Evolutionary conservation across 2,797 vertebrate species (phyloP).

Genomic region (Loriculus beryllinus): DNA sequence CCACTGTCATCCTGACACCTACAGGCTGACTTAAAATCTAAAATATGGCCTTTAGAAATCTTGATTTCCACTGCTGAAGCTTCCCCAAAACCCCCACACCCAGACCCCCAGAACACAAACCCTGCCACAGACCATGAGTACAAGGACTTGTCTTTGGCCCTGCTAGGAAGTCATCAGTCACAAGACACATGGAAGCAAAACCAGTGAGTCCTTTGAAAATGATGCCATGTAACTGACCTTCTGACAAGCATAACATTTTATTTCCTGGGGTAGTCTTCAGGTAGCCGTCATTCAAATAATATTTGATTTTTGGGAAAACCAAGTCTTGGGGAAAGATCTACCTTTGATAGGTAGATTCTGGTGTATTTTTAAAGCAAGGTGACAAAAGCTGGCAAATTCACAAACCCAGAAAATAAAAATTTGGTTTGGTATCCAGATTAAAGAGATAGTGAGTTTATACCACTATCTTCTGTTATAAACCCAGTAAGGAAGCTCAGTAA

Average conservation of each 20-base stretch:
- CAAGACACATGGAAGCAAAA: not conserved
- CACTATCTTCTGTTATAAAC: not conserved
- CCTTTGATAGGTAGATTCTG: not conserved
- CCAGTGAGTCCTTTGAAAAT: not conserved
- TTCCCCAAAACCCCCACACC: not conserved
- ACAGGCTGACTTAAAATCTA: not conserved
- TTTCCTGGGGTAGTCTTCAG: not conserved
- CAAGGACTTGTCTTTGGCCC: not conserved
- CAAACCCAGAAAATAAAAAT: not conserved
- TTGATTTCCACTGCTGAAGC: not conserved
- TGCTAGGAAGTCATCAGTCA: not conserved
- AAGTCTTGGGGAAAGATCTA: not conserved
- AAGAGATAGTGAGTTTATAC: not conserved
- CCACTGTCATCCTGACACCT: accelerated
- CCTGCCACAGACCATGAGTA: accelerated
- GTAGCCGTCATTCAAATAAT: accelerated
- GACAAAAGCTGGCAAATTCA: not conserved
- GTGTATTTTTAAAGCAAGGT: not conserved
- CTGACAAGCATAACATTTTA: not conserved
- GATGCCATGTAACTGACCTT: not conserved
- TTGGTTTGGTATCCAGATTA: not conserved
- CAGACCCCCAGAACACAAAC: not conserved
- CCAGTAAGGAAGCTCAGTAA: not conserved
- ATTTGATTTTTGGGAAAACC: not conserved
- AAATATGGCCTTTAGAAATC: not conserved